These are phyloP conservation scores for Orthosia incerta DNA, from an alignment of 2,888 invertebrate genomes.

Conservation along the genomic window DNA sequence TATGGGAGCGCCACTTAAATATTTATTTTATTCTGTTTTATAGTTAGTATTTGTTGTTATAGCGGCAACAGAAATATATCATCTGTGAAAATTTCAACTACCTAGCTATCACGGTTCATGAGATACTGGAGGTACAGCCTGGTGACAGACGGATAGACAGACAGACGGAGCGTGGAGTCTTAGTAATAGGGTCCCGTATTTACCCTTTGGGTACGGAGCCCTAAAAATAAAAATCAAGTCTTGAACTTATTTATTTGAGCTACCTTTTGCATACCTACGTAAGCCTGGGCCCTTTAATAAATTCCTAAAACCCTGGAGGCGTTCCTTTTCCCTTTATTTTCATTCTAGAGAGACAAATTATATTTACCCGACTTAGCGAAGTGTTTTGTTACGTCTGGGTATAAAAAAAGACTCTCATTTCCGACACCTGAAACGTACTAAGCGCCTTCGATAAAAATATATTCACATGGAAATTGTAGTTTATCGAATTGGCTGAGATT, in stretches of 20 bases:
- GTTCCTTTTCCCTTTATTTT: constrained; percentile 22
- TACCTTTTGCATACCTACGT: neutral
- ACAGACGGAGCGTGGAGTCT: no score
- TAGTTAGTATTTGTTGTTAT: no score
- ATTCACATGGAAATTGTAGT: constrained; percentile 69
- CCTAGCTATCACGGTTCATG: no score
- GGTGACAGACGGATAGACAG: no score
- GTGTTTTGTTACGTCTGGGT: constrained; percentile 28
- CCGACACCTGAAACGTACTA: constrained; percentile 41
- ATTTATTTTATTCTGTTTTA: no score
- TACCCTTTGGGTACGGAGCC: no score
- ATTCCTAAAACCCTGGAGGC: neutral
- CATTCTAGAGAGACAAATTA: constrained; percentile 41
- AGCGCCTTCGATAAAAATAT: constrained; percentile 57
- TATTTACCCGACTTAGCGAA: constrained; percentile 33
- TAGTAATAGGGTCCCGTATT: no score
- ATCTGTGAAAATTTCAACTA: no score
- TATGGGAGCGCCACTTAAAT: no score
- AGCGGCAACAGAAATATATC: no score
- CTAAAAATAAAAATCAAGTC: constrained; percentile 16
- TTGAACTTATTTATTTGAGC: neutral
- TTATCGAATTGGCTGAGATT: constrained; percentile 73
- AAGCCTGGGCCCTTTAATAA: neutral
- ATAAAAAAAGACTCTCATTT: constrained; percentile 35
- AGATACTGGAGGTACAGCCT: no score